Evolutionary conservation across 2,888 invertebrate genomes (phyloP).

Genomic region (Philereme transversata): DNA sequence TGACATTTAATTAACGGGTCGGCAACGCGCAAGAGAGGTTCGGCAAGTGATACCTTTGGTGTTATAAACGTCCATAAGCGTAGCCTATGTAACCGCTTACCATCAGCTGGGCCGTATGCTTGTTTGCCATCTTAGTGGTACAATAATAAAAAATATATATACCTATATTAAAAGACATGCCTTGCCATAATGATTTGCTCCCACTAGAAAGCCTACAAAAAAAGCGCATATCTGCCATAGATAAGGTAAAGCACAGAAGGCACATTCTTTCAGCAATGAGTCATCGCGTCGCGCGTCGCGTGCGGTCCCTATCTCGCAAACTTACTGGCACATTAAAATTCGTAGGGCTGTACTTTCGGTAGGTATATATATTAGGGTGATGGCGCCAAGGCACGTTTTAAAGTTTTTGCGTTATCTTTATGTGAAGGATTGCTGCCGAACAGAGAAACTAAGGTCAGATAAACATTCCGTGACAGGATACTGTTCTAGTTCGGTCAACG

Average conservation of each 20-base stretch:
- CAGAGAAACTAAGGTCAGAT: too few species aligned
- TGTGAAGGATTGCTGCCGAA: background rate
- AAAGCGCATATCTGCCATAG: constrained; percentile 24
- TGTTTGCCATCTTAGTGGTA: too few species aligned
- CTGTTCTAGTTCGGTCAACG: too few species aligned
- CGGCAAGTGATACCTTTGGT: too few species aligned
- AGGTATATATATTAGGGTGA: constrained; percentile 1
- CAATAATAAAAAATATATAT: too few species aligned
- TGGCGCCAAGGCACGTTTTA: constrained; percentile 18
- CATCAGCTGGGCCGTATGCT: too few species aligned
- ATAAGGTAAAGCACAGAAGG: constrained; percentile 26
- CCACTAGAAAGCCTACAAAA: background rate
- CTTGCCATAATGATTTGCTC: background rate
- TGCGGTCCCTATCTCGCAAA: constrained; percentile 24
- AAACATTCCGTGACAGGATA: too few species aligned
- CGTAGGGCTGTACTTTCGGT: constrained; percentile 16
- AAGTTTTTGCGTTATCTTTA: constrained; percentile 23
- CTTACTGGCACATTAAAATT: constrained; percentile 15
- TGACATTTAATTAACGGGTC: too few species aligned
- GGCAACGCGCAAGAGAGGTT: too few species aligned
- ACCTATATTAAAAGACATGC: too few species aligned
- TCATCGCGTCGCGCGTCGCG: constrained; percentile 31
- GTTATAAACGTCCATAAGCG: too few species aligned
- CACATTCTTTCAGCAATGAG: constrained; percentile 25
- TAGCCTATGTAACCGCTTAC: too few species aligned